These are phyloP conservation scores for Zingel zingel DNA, from an alignment of 2,113 vertebrate genomes.

Conservation along the genomic window DNA sequence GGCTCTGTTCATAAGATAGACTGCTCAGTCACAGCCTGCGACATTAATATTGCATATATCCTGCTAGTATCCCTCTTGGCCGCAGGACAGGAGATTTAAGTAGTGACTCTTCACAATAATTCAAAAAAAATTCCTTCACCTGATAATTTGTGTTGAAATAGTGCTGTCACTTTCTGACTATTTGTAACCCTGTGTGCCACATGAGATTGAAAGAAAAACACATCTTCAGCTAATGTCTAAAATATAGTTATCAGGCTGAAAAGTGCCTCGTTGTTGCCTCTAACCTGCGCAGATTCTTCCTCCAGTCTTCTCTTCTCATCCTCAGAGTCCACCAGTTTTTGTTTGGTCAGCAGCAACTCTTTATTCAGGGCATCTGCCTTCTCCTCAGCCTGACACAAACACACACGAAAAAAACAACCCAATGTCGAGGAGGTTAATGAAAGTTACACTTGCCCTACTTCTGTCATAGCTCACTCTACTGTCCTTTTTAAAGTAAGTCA, in stretches of 20 bases:
- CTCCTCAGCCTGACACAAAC: slow-evolving; percentile 91
- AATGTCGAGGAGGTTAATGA: slow-evolving; percentile 35
- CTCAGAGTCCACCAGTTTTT: slow-evolving; percentile 96
- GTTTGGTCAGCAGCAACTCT: slow-evolving; percentile 98
- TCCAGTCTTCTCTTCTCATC: slow-evolving; percentile 96
- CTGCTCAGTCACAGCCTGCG: slow-evolving; percentile 5
- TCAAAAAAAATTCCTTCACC: not conserved
- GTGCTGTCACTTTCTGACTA: not conserved
- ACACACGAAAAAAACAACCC: slow-evolving; percentile 36
- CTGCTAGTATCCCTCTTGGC: not conserved
- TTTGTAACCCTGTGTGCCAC: not conserved
- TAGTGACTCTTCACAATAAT: not conserved
- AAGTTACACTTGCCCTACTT: slow-evolving; percentile 42
- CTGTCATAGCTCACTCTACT: not conserved
- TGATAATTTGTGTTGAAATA: slow-evolving; percentile 8
- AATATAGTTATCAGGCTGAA: slow-evolving; percentile 2
- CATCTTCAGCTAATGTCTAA: slow-evolving; percentile 1
- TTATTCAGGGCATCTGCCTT: slow-evolving; percentile 98
- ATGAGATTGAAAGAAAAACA: slow-evolving; percentile 6
- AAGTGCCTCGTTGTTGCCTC: not conserved
- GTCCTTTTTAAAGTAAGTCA: slow-evolving; percentile 28
- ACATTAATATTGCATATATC: slow-evolving; percentile 19
- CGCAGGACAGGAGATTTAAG: slow-evolving; percentile 1
- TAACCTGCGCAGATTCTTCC: slow-evolving; percentile 95
- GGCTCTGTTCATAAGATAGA: not conserved